phyloP scores from a whole-genome alignment of 2,797 vertebrate genomes.

The Peromyscus aztecus region DNA sequence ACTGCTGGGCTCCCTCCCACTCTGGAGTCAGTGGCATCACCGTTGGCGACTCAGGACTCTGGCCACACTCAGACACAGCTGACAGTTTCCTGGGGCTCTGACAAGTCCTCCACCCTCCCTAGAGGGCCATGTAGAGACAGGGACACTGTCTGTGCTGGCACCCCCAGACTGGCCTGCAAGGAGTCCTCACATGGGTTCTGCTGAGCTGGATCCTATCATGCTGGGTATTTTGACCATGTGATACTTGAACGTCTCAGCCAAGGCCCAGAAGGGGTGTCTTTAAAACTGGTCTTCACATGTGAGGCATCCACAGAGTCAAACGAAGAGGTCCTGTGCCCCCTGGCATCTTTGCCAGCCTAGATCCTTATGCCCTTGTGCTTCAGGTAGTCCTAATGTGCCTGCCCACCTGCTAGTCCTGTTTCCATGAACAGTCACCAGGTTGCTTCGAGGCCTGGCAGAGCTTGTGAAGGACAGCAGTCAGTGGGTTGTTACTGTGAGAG shows the following conservation, averaged over 20 bases:
- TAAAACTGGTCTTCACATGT: too few relatives aligned
- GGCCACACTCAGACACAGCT: background rate
- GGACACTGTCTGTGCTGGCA: too few relatives aligned
- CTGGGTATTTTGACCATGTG: background rate
- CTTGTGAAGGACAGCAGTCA: background rate
- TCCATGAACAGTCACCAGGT: background rate
- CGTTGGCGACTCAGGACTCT: background rate
- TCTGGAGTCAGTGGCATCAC: background rate
- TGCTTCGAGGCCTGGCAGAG: too few relatives aligned
- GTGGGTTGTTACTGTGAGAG: background rate
- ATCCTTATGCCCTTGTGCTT: background rate
- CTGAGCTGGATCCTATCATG: background rate
- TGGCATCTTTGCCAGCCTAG: background rate
- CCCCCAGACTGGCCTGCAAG: background rate
- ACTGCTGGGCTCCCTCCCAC: background rate
- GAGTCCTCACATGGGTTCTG: background rate
- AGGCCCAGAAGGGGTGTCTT: background rate
- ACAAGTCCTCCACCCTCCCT: fast-evolving
- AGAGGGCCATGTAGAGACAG: background rate
- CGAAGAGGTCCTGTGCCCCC: background rate
- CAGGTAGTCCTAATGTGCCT: too few relatives aligned
- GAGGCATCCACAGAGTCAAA: background rate
- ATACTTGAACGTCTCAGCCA: background rate
- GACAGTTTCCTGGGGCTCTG: fast-evolving
- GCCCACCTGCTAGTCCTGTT: background rate